Evolutionary conservation across 2,888 invertebrate genomes (phyloP).

Genomic region (Plebejus anna): DNA sequence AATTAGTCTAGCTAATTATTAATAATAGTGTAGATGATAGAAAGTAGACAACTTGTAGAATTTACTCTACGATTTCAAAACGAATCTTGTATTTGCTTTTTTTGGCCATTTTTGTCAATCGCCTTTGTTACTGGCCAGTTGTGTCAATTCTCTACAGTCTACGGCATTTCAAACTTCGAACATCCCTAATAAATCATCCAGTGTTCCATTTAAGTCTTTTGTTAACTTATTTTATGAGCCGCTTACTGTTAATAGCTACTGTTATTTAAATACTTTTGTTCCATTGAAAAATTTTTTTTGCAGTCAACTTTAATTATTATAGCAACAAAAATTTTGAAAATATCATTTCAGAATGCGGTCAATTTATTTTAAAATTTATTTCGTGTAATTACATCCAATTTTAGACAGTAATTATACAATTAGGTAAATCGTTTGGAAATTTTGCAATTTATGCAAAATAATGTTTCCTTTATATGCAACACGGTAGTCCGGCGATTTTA

Average conservation of each 20-base stretch:
- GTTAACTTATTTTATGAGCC: constrained; percentile 10
- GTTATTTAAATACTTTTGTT: not conserved
- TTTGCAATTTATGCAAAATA: constrained; percentile 18
- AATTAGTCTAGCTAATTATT: too few species aligned
- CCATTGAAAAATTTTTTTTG: not conserved
- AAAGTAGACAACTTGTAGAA: not conserved
- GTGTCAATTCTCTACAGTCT: constrained; percentile 19
- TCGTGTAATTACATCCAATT: not conserved
- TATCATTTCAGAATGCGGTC: not conserved
- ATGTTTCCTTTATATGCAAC: constrained; percentile 20
- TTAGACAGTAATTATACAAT: not conserved
- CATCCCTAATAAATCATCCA: constrained; percentile 10
- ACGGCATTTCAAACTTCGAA: constrained; percentile 11
- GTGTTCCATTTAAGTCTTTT: constrained; percentile 1
- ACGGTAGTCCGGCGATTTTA: constrained; percentile 12
- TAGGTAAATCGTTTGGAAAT: not conserved
- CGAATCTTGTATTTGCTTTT: not conserved
- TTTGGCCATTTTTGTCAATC: not conserved
- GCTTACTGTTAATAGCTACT: not conserved
- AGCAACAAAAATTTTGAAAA: not conserved
- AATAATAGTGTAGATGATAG: not conserved
- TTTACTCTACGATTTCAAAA: not conserved
- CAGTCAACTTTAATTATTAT: not conserved
- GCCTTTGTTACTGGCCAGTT: constrained; percentile 31
- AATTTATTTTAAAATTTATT: constrained; percentile 1